Percentiles rank a stretch among this genome's conserved stretches.
Evolutionary conservation across 2,797 vertebrate genomes (phyloP).

Genomic region (Tinamus major): DNA sequence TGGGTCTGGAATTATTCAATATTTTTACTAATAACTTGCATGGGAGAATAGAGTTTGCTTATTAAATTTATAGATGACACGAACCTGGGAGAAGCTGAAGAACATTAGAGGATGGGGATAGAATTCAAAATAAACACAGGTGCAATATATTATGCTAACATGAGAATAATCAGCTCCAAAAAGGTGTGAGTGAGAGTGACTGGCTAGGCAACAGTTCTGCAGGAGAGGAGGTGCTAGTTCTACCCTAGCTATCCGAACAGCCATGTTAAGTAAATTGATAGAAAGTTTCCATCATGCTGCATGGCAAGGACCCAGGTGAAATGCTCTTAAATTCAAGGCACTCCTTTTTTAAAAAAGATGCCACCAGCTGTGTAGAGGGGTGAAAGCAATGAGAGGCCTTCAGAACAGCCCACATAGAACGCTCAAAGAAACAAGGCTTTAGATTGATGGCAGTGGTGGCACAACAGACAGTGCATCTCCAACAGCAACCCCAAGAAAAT

Average conservation of each 20-base stretch:
- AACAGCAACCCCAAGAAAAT: background rate
- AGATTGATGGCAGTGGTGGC: background rate
- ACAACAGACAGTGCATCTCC: background rate
- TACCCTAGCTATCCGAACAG: background rate
- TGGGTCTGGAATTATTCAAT: background rate
- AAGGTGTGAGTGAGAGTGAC: background rate
- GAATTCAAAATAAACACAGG: background rate
- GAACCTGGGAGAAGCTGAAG: background rate
- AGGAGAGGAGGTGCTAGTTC: background rate
- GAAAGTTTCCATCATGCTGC: background rate
- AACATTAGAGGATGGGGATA: background rate
- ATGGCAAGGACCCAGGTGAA: background rate
- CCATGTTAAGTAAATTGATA: background rate
- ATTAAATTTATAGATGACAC: background rate
- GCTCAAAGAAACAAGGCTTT: background rate
- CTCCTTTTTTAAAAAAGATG: background rate
- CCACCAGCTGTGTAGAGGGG: background rate
- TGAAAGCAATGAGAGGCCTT: background rate
- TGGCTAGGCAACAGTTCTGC: background rate
- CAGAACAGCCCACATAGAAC: accelerated
- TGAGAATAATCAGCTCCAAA: background rate
- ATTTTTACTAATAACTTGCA: slow-evolving; percentile 26
- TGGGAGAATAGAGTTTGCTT: background rate
- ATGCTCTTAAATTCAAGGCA: background rate
- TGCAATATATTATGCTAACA: background rate